These are phyloP conservation scores for Patella pellucida DNA, from an alignment of 2,888 invertebrate species.

Conservation along the genomic window DNA sequence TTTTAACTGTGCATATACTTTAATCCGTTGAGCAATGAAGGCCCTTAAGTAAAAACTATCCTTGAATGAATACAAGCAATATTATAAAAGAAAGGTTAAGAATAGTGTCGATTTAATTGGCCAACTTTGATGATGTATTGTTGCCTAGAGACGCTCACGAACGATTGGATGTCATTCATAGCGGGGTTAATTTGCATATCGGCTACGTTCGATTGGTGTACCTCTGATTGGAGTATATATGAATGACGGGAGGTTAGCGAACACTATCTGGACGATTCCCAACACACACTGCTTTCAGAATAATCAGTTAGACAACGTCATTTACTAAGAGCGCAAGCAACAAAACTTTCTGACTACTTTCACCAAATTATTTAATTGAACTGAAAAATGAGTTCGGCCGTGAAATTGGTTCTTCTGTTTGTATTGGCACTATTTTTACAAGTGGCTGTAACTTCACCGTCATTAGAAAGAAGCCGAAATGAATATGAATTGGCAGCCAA, in stretches of 20 bases:
- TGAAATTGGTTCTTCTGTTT: background rate
- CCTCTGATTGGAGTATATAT: too few species aligned
- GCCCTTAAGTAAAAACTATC: background rate
- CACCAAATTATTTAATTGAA: too few species aligned
- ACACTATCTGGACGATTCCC: too few species aligned
- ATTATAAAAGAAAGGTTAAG: slow-evolving; percentile 2
- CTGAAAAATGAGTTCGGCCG: background rate
- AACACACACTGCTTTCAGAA: too few species aligned
- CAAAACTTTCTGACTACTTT: too few species aligned
- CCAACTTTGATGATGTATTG: slow-evolving; percentile 3
- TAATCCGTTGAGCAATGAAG: too few species aligned
- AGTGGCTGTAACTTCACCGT: background rate
- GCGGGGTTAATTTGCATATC: background rate
- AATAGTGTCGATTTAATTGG: background rate
- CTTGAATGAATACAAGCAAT: background rate
- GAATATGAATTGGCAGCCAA: background rate
- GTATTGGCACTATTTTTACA: background rate
- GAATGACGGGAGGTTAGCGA: too few species aligned
- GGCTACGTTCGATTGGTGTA: background rate
- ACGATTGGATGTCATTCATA: slow-evolving; percentile 1
- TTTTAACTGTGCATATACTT: too few species aligned
- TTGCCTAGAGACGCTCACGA: slow-evolving; percentile 2
- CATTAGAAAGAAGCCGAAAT: background rate
- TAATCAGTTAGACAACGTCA: too few species aligned
- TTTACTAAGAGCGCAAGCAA: too few species aligned